phyloP scores from a whole-genome alignment of 2,113 vertebrate genomes.

The Gyps fulvus region DNA sequence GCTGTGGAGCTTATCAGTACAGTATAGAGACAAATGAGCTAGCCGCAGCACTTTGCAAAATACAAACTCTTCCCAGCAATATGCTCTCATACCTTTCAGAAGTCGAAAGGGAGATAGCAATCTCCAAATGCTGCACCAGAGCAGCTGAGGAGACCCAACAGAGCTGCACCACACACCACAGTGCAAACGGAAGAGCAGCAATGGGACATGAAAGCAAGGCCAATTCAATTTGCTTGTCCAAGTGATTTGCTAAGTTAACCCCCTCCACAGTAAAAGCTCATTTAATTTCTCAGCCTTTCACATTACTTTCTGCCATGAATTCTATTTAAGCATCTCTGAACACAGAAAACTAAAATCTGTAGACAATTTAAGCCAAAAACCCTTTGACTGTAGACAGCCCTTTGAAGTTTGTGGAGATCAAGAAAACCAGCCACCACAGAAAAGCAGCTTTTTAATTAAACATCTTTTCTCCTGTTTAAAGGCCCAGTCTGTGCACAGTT shows the following conservation, averaged over 20 bases:
- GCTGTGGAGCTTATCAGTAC: background rate
- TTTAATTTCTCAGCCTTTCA: slow-evolving; percentile 14
- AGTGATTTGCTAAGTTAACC: background rate
- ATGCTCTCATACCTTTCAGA: background rate
- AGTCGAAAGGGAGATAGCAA: background rate
- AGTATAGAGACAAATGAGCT: background rate
- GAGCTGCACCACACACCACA: fast-evolving
- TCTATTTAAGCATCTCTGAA: slow-evolving; percentile 15
- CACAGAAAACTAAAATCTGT: slow-evolving; percentile 13
- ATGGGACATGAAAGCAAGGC: background rate
- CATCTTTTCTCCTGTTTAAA: slow-evolving; percentile 11
- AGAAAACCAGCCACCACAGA: slow-evolving; percentile 10
- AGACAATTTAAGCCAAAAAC: slow-evolving; percentile 36
- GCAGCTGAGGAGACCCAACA: background rate
- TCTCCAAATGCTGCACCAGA: background rate
- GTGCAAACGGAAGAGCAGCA: background rate
- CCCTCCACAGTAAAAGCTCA: background rate
- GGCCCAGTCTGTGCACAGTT: background rate
- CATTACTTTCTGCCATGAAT: background rate
- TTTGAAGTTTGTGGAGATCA: slow-evolving; percentile 48
- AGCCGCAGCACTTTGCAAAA: background rate
- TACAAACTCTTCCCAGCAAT: background rate
- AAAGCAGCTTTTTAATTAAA: slow-evolving; percentile 54
- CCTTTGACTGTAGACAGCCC: background rate
- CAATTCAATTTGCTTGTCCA: background rate